Evolutionary conservation across 2,888 invertebrate genomes (phyloP), one percentile per base, ranked within the genome.

Genomic region (Monopis laevigella): DNA sequence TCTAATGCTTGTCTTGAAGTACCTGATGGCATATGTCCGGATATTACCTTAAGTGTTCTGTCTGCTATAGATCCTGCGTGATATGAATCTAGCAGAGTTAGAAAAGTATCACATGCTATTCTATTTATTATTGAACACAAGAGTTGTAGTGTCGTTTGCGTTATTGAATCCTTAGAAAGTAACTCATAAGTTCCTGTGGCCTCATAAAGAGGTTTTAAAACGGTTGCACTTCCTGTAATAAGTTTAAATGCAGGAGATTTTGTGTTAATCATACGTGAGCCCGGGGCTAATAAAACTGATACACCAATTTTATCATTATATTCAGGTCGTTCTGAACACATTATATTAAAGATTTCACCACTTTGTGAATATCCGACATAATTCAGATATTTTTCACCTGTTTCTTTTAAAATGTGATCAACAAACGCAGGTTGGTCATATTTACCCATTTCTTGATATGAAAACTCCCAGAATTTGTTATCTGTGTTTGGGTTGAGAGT

Each of bases 281-380:
- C 85, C 0, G 90, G 90, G 0, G 88, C 89, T 41, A 90, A 51
- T 1, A 82, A 83, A 43, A 86, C 83, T 62, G 86, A 75, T 0
- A 84, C 59, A 3, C 78, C 67, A 1, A 86, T 78, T 62, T 88
- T 89, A 0, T 77, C 59, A 60, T 88, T 87, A 48, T 87, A 88
- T 12, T 82, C 84, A 0, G 89, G 87, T 36, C 65, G 64, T 49
- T 84, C 82, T 0, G 87, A 85, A 39, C 84, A 82, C 86, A 88
- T 86, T 0, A 88, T 83, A 56, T 83, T 86, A 52, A 85, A 88
- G 2, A 69, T 64, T 0, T 87, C 86, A 0, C 86, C 84, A 5
- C 93, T 93, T 60, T 86, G 86, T 0, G 92, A 93, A 57, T 91
- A 92, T 0, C 93, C 93, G 3, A 90, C 85, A 21, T 64, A 74